Evolutionary conservation across 2,888 invertebrate species (phyloP).

Genomic region (Xylota segnis): DNA sequence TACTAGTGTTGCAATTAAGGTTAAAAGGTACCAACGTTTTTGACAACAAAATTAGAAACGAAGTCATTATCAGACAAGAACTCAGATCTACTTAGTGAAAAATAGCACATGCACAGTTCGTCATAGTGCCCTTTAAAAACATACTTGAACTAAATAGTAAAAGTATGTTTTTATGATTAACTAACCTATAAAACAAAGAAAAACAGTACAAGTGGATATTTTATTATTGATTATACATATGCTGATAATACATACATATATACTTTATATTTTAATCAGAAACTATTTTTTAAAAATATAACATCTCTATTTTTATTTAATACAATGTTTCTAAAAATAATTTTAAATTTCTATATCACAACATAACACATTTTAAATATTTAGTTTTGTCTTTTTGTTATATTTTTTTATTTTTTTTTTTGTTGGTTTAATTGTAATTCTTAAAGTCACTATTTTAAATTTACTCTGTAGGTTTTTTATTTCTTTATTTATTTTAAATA

Average conservation of each 20-base stretch:
- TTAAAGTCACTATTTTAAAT: slow-evolving; percentile 25
- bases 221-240: slow-evolving; percentile 13
- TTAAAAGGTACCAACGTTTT: too few species aligned
- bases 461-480: slow-evolving; percentile 9
- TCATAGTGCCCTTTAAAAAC: neutral
- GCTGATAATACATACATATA: slow-evolving; percentile 22
- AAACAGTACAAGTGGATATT: slow-evolving; percentile 30
- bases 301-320: slow-evolving; percentile 47
- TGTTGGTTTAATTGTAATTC: slow-evolving; percentile 11
- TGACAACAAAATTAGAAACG: neutral
- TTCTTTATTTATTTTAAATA: slow-evolving; percentile 24
- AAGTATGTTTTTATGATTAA: neutral
- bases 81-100: neutral
- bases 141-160: neutral
- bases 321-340: slow-evolving; percentile 59
- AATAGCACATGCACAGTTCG: neutral
- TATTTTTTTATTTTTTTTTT: slow-evolving; percentile 13
- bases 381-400: slow-evolving; percentile 25
- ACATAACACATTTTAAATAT: slow-evolving; percentile 67
- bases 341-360: slow-evolving; percentile 69
- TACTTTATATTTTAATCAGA: slow-evolving; percentile 30
- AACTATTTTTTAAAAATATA: slow-evolving; percentile 59
- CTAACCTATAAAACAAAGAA: neutral
- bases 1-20: too few species aligned
- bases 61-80: neutral